Percentiles rank a stretch among this genome's conserved stretches.
Conservation (phyloP, 2,797 vertebrate species). For the Darevskia mixta region DNA sequence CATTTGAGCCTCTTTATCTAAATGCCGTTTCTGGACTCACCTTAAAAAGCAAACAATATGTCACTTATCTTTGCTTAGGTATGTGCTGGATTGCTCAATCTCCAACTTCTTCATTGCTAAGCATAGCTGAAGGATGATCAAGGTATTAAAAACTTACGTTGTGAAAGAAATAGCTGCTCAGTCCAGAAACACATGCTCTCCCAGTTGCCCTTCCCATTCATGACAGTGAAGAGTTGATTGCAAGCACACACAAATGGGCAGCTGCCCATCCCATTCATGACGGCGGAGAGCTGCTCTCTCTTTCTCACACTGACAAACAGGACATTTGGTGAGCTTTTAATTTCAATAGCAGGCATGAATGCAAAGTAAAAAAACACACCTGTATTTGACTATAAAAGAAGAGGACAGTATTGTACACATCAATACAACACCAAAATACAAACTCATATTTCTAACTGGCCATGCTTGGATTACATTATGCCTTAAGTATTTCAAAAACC, state of each 20-base stretch:
- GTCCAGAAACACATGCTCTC: conserved; percentile 3
- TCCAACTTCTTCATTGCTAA: not conserved
- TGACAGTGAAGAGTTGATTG: not conserved
- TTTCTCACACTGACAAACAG: not conserved
- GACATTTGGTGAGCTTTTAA: not conserved
- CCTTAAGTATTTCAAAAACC: conserved; percentile 27
- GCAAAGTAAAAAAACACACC: not conserved
- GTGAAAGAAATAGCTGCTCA: conserved; percentile 12
- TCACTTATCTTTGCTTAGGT: not conserved
- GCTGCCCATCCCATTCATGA: no score
- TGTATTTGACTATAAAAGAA: not conserved
- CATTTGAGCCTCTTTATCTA: not conserved
- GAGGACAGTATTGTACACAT: not conserved
- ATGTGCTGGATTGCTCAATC: conserved; percentile 3
- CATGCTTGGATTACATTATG: conserved; percentile 35
- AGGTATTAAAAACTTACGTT: not conserved
- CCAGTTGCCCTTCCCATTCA: conserved; percentile 16
- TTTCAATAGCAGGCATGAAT: not conserved
- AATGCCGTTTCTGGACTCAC: not conserved
- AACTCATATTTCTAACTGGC: conserved; percentile 13
- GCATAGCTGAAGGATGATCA: not conserved
- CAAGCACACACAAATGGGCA: not conserved
- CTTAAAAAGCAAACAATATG: not conserved
- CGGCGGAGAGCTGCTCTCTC: no score
- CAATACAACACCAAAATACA: conserved; percentile 16